Evolutionary conservation across 2,888 invertebrate genomes (phyloP), one percentile per base, ranked within the genome.

Genomic region (Hartigia nigra): DNA sequence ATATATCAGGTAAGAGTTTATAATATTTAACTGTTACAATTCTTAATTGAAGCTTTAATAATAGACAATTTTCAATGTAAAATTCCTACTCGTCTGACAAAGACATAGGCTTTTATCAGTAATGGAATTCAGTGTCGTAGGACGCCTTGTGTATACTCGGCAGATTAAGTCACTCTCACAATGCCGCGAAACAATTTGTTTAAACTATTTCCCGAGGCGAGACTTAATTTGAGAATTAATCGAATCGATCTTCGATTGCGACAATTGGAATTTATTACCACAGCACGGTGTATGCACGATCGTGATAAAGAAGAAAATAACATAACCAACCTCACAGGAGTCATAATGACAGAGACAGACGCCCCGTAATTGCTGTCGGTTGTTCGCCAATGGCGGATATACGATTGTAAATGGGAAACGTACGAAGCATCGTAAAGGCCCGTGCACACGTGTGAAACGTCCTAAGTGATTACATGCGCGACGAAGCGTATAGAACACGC

Each of bases 381-480:
- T 55, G 23, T 55, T 55, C 23, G 55, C 55, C 23, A 55, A 23
- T 23, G 55, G 4, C 9, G 55, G 55, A 55, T 23, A 55, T 23
- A 55, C 55, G 55, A 55, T 55, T 55, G 55, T 55, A 55, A 55
- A 55, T 55, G 55, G 34, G 4, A 55, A 9, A 5, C 23, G 55
- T 55, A 55, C 9, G 23, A 23, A 55, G 23, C 9, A 9, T 55
- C 55, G 9, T 55, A 55, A 55, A 55, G 5, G 55, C 55, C 23
- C 14, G 55, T 55, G 23, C 55, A 55, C 2, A 9, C 55, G 55
- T 55, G 55, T 55, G 23, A 55, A 55, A 2, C 23, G 12, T 55
- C 23, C 55, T 78, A 76, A 76, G 76, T 79, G 76, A 79, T 79
- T 79, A 79, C n/a, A 74, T 72, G 72, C 31, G 31, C 72, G 34